Evolutionary conservation across 2,797 vertebrate genomes (phyloP), one percentile per base, ranked within the genome.

Genomic region (Pogoniulus pusillus): DNA sequence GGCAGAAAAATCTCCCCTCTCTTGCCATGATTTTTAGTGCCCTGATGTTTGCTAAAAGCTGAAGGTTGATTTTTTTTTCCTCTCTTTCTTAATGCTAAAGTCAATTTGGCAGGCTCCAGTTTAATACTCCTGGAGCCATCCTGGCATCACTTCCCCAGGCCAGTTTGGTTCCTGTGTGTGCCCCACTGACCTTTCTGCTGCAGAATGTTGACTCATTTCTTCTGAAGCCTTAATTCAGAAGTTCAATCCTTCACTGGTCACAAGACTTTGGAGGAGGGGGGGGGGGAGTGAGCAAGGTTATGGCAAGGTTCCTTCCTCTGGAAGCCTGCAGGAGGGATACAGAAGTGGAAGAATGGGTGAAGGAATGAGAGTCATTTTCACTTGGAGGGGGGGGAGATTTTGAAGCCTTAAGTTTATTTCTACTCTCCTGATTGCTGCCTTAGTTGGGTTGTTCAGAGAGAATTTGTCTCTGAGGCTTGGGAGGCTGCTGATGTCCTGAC

Each of bases 131-230:
- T 16, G 76, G 90, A 77, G 77, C 76, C 47, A 0, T 3, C 1
- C 3, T 9, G 34, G 3, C 4, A 6, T 66, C 5, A 1, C 68
- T 89, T 26, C 39, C 58, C 16, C 6, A 55, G 58, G 13, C 15
- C 34, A 49, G 62, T 71, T 81, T 18, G 5, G 30, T 32, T 53
- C 45, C 62, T 70, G 29, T 27, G 37, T 64, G 70, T 55, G 47
- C 23, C 23, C 43, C 27, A 0, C 18, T 93, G 93, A 90, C 89
- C 85, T 92, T 86, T 65, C 59, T 51, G 71, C 37, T 64, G 59
- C 72, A 30, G 47, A 37, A 68, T 4, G 16, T 75, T 75, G 92
- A 93, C 90, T 93, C 94, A 80, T 62, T 84, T 32, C n/a, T 89
- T 54, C 84, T 90, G 68, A 75, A 18, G 82, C 63, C 66, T 89